Evolutionary conservation across 2,113 vertebrate genomes (phyloP).

Genomic region (Campylorhamphus procurvoides): DNA sequence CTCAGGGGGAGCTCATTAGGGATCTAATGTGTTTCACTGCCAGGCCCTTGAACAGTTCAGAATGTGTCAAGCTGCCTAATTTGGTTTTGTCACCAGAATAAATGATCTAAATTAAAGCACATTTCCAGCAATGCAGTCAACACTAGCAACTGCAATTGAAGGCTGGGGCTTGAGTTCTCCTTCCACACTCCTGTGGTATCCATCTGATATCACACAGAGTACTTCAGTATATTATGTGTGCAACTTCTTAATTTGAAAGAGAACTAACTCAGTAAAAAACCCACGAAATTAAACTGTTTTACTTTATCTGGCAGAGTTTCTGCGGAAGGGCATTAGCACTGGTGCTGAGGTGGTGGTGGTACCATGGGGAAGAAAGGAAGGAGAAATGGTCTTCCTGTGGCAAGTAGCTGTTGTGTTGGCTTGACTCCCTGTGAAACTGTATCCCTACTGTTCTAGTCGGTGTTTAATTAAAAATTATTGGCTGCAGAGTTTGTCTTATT

Average conservation of each 20-base stretch:
- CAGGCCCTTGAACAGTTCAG: not conserved
- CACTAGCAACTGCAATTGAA: fast-evolving
- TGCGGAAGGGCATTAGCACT: not conserved
- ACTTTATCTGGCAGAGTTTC: not conserved
- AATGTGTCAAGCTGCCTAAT: not conserved
- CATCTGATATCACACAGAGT: not conserved
- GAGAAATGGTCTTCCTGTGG: not conserved
- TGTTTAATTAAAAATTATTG: not conserved
- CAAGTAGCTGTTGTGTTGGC: not conserved
- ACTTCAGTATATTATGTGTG: not conserved
- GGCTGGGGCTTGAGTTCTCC: not conserved
- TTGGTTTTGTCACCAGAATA: not conserved
- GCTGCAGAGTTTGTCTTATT: not conserved
- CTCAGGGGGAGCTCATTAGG: not conserved
- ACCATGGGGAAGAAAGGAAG: not conserved
- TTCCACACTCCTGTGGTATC: not conserved
- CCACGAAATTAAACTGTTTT: not conserved
- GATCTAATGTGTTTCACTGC: not conserved
- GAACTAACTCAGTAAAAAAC: not conserved
- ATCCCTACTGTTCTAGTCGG: not conserved
- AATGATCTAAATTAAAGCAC: not conserved
- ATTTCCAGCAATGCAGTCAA: not conserved
- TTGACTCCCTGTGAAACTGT: not conserved
- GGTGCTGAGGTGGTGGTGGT: not conserved
- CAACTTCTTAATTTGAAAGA: not conserved